A percentile compares a stretch with the other conserved stretches of the same genome.
phyloP scores from a whole-genome alignment of 2,113 vertebrate genomes.

The Colinus virginianus region DNA sequence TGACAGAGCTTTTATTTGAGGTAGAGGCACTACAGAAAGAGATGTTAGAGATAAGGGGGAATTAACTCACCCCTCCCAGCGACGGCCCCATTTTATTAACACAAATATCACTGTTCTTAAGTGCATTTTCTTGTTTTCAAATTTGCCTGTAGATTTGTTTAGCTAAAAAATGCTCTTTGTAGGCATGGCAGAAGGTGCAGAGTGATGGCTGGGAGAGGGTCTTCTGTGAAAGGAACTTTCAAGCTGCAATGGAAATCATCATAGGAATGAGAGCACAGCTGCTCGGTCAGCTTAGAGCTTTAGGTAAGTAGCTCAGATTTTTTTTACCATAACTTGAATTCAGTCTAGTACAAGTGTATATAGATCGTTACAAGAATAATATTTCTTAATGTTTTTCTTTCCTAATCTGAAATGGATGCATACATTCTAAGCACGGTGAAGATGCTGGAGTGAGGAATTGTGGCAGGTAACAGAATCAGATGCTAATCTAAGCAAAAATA shows the following conservation, averaged over 20 bases:
- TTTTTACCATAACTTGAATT: neutral
- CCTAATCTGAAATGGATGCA: neutral
- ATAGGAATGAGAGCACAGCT: constrained; percentile 93
- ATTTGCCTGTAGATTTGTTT: neutral
- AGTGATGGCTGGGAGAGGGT: constrained; percentile 92
- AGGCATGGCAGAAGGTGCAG: constrained; percentile 96
- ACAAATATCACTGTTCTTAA: neutral
- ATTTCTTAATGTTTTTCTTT: neutral
- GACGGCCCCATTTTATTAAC: fast-evolving
- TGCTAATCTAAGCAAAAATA: neutral
- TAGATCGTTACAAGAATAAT: neutral
- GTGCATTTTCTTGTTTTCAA: neutral
- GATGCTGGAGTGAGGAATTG: neutral
- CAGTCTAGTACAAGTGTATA: neutral
- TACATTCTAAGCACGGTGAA: neutral
- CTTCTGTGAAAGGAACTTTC: constrained; percentile 96
- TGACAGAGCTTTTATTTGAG: too few relatives aligned
- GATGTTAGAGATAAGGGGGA: too few relatives aligned
- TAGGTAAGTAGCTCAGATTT: constrained; percentile 78
- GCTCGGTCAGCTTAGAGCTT: constrained; percentile 93
- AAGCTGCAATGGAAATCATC: constrained; percentile 96
- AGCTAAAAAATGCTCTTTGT: neutral
- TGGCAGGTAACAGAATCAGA: neutral
- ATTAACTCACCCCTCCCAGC: too few relatives aligned
- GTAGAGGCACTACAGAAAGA: too few relatives aligned